These are phyloP conservation scores for Avahi laniger DNA, from an alignment of 2,797 vertebrate species.

Conservation along the genomic window DNA sequence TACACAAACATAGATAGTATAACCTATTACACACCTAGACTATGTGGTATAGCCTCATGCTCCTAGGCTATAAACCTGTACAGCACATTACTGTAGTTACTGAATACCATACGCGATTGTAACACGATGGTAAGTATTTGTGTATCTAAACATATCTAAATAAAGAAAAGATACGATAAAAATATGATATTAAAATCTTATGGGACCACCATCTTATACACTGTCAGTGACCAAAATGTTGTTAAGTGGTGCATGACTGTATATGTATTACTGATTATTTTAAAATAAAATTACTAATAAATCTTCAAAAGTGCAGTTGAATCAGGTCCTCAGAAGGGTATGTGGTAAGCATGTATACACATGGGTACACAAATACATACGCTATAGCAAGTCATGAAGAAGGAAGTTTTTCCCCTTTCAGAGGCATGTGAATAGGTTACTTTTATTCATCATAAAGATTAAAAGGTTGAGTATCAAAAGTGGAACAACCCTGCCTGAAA, in stretches of 20 bases:
- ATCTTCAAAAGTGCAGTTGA: neutral
- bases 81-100: neutral
- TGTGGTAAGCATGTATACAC: neutral
- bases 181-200: neutral
- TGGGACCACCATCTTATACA: neutral
- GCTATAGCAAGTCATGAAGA: neutral
- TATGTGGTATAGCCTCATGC: neutral
- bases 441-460: constrained; percentile 21
- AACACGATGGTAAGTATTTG: neutral
- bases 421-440: neutral
- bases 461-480: neutral
- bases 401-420: neutral
- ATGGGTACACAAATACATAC: neutral
- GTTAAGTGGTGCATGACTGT: neutral
- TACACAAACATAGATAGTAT: neutral
- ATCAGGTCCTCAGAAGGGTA: neutral
- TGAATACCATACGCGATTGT: neutral
- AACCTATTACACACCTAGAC: neutral
- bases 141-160: neutral
- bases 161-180: neutral
- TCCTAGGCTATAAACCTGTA: neutral
- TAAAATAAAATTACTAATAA: neutral
- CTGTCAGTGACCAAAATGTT: neutral
- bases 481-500: neutral
- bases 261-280: neutral